Base-by-base conservation (phyloP, 2,888 invertebrate species). In the Chymomyza caudatula region DNA sequence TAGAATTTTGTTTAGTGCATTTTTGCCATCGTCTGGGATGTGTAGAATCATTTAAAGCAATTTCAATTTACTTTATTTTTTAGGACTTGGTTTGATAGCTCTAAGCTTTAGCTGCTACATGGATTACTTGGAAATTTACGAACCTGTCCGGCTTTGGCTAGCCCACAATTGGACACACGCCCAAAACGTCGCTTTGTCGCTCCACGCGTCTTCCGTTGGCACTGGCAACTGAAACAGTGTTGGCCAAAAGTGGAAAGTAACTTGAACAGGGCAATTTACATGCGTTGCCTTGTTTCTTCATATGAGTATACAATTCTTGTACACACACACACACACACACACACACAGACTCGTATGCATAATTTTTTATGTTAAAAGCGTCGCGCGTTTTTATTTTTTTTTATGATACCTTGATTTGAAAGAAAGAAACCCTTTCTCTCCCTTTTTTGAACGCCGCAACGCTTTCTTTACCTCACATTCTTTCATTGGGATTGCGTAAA, bases 351-450 rank as follows among this genome's bases (percentile, higher is more conserved):
- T n/a, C n/a, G n/a, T n/a, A n/a, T 44, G 29, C 66, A 63, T 76
- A 69, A 58, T 69, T 70, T 72, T 81, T 84, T 71, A 77, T 78
- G 80, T 84, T 84, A 75, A 80, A 78, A 84, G 80, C 84, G 78
- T 78, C 73, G 82, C 71, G 73, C 71, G 69, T 84, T 84, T 80
- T 75, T 75, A 68, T 78, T 77, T 65, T 81, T 47, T 67, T 71
- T 71, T 71, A 71, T 71, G 58, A 63, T 67, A 70, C 69, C 70
- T 47, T 47, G 51, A 60, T 56, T 47, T 44, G 63, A 60, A 67
- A 67, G 70, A 76, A 83, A 77, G 78, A 84, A 81, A 82, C 82
- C 85, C 82, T 81, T 81, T 84, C 82, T 78, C 77, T 78, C 66
- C 37, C 69, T 51, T 54, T 52, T 52, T 54, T 11, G n/a, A 47